Evolutionary conservation across 1,140 invertebrate genomes (phyloP), one percentile per base, ranked within the genome.

Genomic region (Aphidius ervi): DNA sequence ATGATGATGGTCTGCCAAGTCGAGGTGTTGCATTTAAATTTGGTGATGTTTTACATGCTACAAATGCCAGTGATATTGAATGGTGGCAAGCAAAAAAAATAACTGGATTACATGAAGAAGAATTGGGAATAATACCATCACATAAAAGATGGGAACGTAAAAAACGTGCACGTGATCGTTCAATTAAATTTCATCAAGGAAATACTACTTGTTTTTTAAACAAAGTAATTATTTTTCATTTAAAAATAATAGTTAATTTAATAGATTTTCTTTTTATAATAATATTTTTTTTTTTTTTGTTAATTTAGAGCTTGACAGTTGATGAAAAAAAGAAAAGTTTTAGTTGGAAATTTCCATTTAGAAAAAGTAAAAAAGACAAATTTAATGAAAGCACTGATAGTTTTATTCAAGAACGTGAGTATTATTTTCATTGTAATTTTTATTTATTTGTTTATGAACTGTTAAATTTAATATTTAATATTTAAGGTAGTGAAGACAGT

Each of bases 1-100:
- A 94, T 80, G 98, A 99, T 77, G 94, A 97, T 74, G 97, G 96
- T 20, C 79, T 99, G 68, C 97, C 97, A 2, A 95, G 93, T 63
- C 86, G 95, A 69, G 97, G 97, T 58, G 82, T 99, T 61, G 88
- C 92, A 9, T 99, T 99, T 79, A 85, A 88, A 66, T 98, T 98
- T 75, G 98, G 98, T 8, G 97, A 99, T 75, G 98, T 99, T 67
- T 82, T 99, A 55, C 96, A 99, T 78, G 97, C 99, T 54, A 97
- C 95, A 41, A 99, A 99, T 79, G 96, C 97, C 52, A 95, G 93
- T 63, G 98, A 99, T 79, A 97, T 99, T 77, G 96, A 99, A 78
- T 99, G 97, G 97, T 99, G 97, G 97, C 97, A 98, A 77, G 97
- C 97, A 46, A 85, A 86, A 75, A 85, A 84, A 61, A 84, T 87